phyloP scores from a whole-genome alignment of 2,888 invertebrate species.

The Melipona beecheii region DNA sequence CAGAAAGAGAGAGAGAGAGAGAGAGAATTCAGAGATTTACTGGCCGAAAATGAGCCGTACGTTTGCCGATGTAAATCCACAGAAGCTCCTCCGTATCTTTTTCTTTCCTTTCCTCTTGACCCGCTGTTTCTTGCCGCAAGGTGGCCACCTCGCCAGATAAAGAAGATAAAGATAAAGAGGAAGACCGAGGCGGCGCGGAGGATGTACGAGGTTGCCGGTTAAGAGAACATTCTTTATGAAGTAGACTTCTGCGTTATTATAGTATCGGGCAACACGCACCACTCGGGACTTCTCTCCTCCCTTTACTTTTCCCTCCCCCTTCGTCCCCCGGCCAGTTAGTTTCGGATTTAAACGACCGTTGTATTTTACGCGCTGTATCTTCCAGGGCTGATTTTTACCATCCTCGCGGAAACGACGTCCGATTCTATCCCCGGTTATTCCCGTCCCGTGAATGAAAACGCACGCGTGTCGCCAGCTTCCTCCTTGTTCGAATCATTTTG shows the following conservation, averaged over 20 bases:
- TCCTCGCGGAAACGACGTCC: slow-evolving; percentile 12
- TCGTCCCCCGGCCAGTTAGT: neutral
- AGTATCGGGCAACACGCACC: slow-evolving; percentile 81
- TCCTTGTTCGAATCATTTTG: too few species aligned
- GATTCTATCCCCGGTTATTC: slow-evolving; percentile 35
- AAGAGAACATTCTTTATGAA: slow-evolving; percentile 80
- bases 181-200: slow-evolving; percentile 55
- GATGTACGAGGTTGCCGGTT: slow-evolving; percentile 63
- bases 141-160: slow-evolving; percentile 78
- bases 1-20: slow-evolving; percentile 17
- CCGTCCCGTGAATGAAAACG: neutral
- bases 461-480: neutral
- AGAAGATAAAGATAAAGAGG: slow-evolving; percentile 80
- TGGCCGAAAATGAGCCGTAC: slow-evolving; percentile 63
- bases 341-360: slow-evolving; percentile 40
- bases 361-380: slow-evolving; percentile 44
- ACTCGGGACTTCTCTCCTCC: neutral
- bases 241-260: slow-evolving; percentile 82
- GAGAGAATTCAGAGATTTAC: slow-evolving; percentile 53
- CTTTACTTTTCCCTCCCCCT: neutral
- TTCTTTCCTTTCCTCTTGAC: slow-evolving; percentile 38
- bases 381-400: slow-evolving; percentile 13
- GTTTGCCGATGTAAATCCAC: slow-evolving; percentile 66
- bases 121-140: slow-evolving; percentile 67
- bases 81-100: slow-evolving; percentile 64